phyloP scores from a whole-genome alignment of 2,888 invertebrate genomes.

The Rhodophaea formosa region DNA sequence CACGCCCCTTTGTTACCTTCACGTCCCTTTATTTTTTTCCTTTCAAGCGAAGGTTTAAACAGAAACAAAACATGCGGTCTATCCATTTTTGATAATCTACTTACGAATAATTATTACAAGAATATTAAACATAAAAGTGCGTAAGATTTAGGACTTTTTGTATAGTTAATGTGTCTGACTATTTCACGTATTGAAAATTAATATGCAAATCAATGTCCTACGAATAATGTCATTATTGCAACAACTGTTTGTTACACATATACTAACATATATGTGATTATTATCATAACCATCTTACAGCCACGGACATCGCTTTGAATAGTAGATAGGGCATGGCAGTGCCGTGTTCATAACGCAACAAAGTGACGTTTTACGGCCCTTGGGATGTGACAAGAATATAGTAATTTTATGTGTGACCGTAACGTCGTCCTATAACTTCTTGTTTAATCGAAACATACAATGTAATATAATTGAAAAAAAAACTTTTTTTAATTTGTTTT shows the following conservation, averaged over 20 bases:
- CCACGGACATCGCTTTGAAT: conserved; percentile 2
- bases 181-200: neutral
- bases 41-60: conserved; percentile 20
- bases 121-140: no score
- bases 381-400: neutral
- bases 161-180: neutral
- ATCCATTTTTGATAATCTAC: neutral
- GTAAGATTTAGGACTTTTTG: neutral
- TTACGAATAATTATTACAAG: no score
- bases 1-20: conserved; percentile 39
- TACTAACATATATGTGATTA: neutral
- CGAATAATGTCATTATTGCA: neutral
- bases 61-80: conserved; percentile 14
- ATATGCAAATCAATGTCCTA: neutral
- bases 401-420: neutral
- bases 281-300: neutral
- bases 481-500: no score
- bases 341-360: conserved; percentile 20
- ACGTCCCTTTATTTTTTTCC: conserved; percentile 16
- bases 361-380: conserved; percentile 17
- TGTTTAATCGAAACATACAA: neutral
- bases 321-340: conserved; percentile 7
- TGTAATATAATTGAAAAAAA: neutral
- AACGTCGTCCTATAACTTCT: neutral
- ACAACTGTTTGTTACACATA: neutral